These are phyloP conservation scores for Aquatica leii DNA, from an alignment of 2,888 invertebrate genomes.

Conservation along the genomic window DNA sequence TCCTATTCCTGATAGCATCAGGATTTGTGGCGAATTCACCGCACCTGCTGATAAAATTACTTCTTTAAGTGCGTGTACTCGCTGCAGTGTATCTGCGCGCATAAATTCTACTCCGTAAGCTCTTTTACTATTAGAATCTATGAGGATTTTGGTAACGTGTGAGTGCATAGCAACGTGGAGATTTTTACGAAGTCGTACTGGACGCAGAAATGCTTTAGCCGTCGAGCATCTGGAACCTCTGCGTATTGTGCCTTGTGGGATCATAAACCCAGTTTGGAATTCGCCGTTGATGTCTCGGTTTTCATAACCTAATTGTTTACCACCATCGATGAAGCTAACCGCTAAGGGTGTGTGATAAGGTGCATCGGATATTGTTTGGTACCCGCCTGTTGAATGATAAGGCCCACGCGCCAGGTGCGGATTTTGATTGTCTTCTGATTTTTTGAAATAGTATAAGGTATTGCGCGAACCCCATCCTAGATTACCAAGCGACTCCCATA, in stretches of 20 bases:
- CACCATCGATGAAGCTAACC: conserved; percentile 83
- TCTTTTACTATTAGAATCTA: conserved; percentile 76
- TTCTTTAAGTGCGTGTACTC: conserved; percentile 79
- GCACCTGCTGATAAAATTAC: conserved; percentile 90
- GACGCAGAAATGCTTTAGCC: conserved; percentile 86
- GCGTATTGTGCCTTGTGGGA: conserved; percentile 85
- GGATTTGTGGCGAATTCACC: conserved; percentile 89
- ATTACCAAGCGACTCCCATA: conserved; percentile 85
- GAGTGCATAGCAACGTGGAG: conserved; percentile 83
- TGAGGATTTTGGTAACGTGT: conserved; percentile 78
- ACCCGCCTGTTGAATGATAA: conserved; percentile 78
- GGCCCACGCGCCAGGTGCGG: conserved; percentile 77
- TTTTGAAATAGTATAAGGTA: conserved; percentile 87
- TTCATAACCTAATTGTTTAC: conserved; percentile 83
- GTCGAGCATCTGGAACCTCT: conserved; percentile 86
- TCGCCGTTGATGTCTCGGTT: conserved; percentile 85
- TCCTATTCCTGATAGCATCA: conserved; percentile 84
- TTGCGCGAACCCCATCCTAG: conserved; percentile 88
- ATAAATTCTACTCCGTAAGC: conserved; percentile 84
- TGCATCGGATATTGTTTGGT: conserved; percentile 80
- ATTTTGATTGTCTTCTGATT: conserved; percentile 88
- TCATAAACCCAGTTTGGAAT: conserved; percentile 83
- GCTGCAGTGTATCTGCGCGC: conserved; percentile 74
- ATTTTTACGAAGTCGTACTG: conserved; percentile 77
- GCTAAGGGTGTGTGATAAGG: conserved; percentile 86